Conservation (phyloP, 2,797 vertebrate genomes). For the Catamblyrhynchus diadema region DNA sequence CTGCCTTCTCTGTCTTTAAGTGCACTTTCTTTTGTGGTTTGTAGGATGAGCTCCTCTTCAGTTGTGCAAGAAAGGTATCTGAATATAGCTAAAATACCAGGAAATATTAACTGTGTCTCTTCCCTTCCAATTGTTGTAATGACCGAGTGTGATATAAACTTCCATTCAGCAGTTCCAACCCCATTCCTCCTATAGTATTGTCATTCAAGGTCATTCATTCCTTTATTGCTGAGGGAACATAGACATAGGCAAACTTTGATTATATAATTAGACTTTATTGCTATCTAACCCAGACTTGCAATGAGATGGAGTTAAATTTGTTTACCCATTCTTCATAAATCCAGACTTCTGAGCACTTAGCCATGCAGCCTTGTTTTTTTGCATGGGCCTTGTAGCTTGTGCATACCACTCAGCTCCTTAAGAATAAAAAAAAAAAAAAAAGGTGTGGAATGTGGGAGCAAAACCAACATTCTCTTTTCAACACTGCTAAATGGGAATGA, state of each 20-base stretch:
- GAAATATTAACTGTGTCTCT: not conserved
- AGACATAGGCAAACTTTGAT: not conserved
- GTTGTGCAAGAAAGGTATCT: not conserved
- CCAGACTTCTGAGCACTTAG: not conserved
- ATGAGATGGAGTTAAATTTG: not conserved
- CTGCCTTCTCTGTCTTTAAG: not conserved
- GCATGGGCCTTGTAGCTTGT: not conserved
- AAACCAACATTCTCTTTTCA: not conserved
- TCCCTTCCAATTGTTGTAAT: not conserved
- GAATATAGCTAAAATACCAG: not conserved
- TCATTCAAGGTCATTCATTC: not conserved
- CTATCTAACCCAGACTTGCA: not conserved
- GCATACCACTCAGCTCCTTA: not conserved
- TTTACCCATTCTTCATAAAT: not conserved
- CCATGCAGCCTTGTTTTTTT: not conserved
- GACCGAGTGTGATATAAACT: not conserved
- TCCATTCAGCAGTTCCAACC: not conserved
- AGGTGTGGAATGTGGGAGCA: not conserved
- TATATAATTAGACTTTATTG: not conserved
- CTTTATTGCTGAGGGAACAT: not conserved
- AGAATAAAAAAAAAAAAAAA: not conserved
- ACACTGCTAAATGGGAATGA: not conserved
- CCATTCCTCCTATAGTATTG: not conserved
- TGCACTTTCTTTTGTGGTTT: not conserved
- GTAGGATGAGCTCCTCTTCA: not conserved